phyloP scores from a whole-genome alignment of 1,140 invertebrate species.

The Ceratina australensis region DNA sequence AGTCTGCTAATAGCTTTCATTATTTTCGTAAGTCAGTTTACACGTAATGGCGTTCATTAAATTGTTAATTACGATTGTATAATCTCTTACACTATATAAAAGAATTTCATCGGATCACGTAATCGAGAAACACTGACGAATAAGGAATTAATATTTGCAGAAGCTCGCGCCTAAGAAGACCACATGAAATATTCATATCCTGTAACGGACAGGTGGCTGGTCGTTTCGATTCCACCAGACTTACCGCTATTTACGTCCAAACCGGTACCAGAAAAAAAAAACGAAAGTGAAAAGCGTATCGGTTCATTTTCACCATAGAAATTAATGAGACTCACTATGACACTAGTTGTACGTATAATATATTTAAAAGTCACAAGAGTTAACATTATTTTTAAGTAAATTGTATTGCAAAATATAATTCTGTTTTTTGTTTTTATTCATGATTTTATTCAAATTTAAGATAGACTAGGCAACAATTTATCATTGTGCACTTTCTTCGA shows the following conservation, averaged over 20 bases:
- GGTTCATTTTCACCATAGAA: constrained; percentile 42
- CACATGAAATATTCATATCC: constrained; percentile 40
- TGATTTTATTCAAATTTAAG: neutral
- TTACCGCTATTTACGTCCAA: constrained; percentile 12
- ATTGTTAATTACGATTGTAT: constrained; percentile 12
- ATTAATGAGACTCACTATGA: neutral
- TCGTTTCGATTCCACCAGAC: constrained; percentile 8
- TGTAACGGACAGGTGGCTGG: neutral
- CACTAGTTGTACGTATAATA: neutral
- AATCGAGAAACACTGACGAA: constrained; percentile 2
- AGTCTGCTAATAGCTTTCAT: too few species aligned
- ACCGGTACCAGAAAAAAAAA: neutral
- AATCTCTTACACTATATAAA: neutral
- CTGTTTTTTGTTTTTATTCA: neutral
- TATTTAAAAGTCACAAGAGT: too few species aligned
- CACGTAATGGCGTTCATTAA: neutral
- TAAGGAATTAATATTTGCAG: neutral
- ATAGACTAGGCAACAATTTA: too few species aligned
- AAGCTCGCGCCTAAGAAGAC: neutral
- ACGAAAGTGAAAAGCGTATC: constrained; percentile 49
- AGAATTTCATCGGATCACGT: neutral
- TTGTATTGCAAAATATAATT: too few species aligned
- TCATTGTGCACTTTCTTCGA: too few species aligned
- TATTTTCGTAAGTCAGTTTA: constrained; percentile 22
- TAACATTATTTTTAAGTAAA: too few species aligned